Conservation (phyloP, 2,888 invertebrate species). For the Pomacea canaliculata region DNA sequence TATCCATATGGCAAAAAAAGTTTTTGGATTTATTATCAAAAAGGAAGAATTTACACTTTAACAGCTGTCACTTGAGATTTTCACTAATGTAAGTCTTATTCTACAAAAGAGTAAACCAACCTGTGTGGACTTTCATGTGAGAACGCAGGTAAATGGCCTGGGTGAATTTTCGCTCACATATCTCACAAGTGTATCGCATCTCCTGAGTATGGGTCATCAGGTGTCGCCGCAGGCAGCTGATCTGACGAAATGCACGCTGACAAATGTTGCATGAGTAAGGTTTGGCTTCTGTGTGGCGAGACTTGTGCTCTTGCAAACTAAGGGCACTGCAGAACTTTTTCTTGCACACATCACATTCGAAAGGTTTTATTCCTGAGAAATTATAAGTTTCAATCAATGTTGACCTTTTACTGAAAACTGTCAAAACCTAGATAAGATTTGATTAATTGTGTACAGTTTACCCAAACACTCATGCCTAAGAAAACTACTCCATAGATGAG, state of each 20-base stretch:
- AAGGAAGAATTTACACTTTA: too few relatives aligned
- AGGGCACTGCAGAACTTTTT: slow-evolving; percentile 62
- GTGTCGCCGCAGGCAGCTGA: slow-evolving; percentile 61
- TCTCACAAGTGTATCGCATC: slow-evolving; percentile 52
- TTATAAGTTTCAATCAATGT: neutral
- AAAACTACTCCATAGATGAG: too few relatives aligned
- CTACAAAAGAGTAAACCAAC: slow-evolving; percentile 31
- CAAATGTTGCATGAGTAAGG: slow-evolving; percentile 59
- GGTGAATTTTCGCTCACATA: slow-evolving; percentile 58
- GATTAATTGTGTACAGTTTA: too few relatives aligned
- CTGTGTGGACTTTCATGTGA: slow-evolving; percentile 64
- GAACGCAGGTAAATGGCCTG: slow-evolving; percentile 64
- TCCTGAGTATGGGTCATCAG: slow-evolving; percentile 57
- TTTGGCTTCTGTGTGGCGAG: slow-evolving; percentile 55
- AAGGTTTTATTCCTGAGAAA: slow-evolving; percentile 63
- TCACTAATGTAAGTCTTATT: too few relatives aligned
- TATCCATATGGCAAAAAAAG: too few relatives aligned
- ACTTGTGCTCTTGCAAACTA: slow-evolving; percentile 63
- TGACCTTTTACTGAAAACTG: too few relatives aligned
- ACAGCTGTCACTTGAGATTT: too few relatives aligned
- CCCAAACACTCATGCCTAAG: too few relatives aligned
- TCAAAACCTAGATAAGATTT: too few relatives aligned
- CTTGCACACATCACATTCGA: slow-evolving; percentile 59
- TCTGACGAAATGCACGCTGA: slow-evolving; percentile 58
- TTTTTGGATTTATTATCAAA: too few relatives aligned